Conservation (phyloP, 2,797 vertebrate species). For the Melanogrammus aeglefinus region DNA sequence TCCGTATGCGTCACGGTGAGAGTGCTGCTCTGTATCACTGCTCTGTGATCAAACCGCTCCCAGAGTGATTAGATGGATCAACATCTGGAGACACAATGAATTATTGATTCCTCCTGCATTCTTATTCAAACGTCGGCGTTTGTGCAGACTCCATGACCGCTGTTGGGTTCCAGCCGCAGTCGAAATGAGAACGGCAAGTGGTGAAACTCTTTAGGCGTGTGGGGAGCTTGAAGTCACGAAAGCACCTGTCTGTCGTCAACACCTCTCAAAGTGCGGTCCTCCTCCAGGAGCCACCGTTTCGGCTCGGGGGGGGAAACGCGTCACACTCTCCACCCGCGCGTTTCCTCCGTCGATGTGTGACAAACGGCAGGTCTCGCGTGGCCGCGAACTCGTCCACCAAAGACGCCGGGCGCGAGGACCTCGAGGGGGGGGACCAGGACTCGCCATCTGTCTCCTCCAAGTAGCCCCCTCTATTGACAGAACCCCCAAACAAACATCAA, state of each 20-base stretch:
- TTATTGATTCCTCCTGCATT: conserved; percentile 55
- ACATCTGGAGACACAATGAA: conserved; percentile 39
- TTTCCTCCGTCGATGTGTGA: no score
- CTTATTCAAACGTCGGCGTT: conserved; percentile 42
- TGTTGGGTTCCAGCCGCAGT: background rate
- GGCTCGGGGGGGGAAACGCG: no score
- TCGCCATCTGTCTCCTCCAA: no score
- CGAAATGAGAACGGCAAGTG: background rate
- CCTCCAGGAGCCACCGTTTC: no score
- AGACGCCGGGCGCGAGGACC: no score
- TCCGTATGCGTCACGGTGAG: conserved; percentile 12
- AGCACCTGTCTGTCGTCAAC: no score
- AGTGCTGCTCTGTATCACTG: background rate
- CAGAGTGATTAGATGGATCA: conserved; percentile 15
- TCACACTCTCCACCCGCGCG: conserved; percentile 31
- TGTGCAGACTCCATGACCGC: conserved; percentile 8
- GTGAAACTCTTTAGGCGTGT: background rate
- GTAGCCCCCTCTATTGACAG: no score
- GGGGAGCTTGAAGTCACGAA: background rate
- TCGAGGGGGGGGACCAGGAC: no score
- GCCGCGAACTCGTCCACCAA: no score
- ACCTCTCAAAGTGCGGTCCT: no score
- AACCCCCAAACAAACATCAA: no score
- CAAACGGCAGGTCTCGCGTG: no score
- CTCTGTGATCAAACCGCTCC: conserved; percentile 20